Conservation (phyloP, 2,113 vertebrate species). For the Rousettus leschenaultii region DNA sequence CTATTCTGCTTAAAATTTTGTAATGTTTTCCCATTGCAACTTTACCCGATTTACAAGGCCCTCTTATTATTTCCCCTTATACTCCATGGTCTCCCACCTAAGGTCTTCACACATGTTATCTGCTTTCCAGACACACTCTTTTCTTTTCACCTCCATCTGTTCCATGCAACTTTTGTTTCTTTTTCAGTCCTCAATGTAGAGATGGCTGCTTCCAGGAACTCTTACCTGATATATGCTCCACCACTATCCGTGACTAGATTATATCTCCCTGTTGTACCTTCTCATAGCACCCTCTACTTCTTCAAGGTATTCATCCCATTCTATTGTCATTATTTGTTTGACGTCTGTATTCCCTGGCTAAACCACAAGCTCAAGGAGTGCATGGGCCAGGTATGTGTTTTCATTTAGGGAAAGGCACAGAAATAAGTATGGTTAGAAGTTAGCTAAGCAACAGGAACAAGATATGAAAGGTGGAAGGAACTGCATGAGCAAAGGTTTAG, state of each 20-base stretch:
- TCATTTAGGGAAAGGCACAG: background rate
- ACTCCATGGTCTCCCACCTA: background rate
- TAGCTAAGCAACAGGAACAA: background rate
- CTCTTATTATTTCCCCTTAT: background rate
- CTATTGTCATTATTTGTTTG: background rate
- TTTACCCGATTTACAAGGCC: background rate
- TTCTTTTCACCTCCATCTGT: background rate
- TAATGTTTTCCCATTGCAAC: background rate
- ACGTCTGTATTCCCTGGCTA: background rate
- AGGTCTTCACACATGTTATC: background rate
- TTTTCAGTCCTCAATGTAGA: background rate
- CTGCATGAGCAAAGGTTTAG: background rate
- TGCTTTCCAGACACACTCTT: background rate
- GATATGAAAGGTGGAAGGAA: background rate
- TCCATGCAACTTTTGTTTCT: background rate
- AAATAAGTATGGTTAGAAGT: background rate
- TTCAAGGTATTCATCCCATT: background rate
- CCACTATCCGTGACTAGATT: background rate
- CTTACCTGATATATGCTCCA: background rate
- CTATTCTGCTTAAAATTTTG: background rate
- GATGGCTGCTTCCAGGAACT: background rate
- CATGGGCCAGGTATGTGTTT: background rate
- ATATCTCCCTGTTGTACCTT: background rate
- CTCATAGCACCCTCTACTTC: background rate
- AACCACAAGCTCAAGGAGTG: background rate